Evolutionary conservation across 2,888 invertebrate genomes (phyloP), one percentile per base, ranked within the genome.

Genomic region (Drosophila anomalata): DNA sequence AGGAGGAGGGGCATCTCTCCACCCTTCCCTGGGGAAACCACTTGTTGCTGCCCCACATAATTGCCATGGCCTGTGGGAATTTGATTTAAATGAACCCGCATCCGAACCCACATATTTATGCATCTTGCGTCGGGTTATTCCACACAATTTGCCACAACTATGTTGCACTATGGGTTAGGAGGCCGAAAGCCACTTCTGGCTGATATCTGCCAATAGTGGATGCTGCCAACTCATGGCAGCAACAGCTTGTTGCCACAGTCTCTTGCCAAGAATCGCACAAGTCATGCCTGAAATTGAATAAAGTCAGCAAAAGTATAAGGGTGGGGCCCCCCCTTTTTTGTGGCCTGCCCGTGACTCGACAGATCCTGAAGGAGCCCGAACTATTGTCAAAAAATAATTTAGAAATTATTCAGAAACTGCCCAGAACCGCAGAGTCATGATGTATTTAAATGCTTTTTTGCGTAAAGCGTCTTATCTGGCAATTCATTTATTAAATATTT

Each of bases 31-130:
- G 12, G 17, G 60, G 62, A 53, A 73, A 57, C 56, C 68, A 80
- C 87, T 79, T 81, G 80, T 81, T 81, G 80, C 83, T 44, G 59
- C 47, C 46, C 11, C 66, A 56, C 57, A 59, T 68, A 68, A 70
- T 69, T 68, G 68, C 20, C 20, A 48, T n/a, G 24, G 52, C 70
- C 68, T 59, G 70, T 68, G 68, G 68, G 68, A 68, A 59, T 69
- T 52, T 59, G 60, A 59, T 48, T 68, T 53, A 69, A 69, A 68
- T 56, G 47, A 66, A 20, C 11, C 31, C 17, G 44, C 12, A 26
- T 48, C 14, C 24, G 53, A 36, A 46, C 39, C 24, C 20, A 47
- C 36, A 53, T 14, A 26, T 12, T 2, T 36, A 24, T 39, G n/a
- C 36, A 14, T 41, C 3, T 20, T 20, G 6, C 26, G 7, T 9